Evolutionary conservation across 2,888 invertebrate species (phyloP), one percentile per base, ranked within the genome.

Genomic region (Lagria hirta): DNA sequence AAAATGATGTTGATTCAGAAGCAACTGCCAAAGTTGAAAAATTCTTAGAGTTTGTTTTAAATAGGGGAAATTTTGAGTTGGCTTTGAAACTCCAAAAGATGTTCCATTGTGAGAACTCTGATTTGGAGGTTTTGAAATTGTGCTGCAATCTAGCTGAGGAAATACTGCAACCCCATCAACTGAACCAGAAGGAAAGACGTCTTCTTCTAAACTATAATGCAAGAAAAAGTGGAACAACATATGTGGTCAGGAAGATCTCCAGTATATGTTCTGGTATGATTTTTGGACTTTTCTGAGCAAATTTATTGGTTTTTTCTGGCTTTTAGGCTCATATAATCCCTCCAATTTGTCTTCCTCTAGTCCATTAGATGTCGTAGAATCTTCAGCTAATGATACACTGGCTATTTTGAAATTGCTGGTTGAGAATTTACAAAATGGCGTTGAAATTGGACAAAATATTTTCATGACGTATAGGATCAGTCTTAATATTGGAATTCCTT

Each of bases 61-160:
- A 81, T 51, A 61, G 73, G 36, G 79, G 77, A 34, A 71, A 80
- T 54, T 64, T 84, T 36, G 77, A 77, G 22, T 77, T 80, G 44
- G 83, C 82, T 1, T 74, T 83, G 32, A 73, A 81, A 43, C 64
- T 85, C 33, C 75, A 78, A 1, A 61, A 73, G 29, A 68, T 81
- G 57, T 81, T 79, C 45, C 66, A 70, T 10, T 68, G 69, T 27
- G 69, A 70, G 2, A 72, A 68, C 48, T 60, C 65, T 1, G 79
- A 81, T 18, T 72, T 83, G 20, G 77, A 81, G 58, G 75, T 82
- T 22, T 61, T 84, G 27, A 74, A 81, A 62, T 73, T 83, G 1
- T 83, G 82, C 50, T 70, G 81, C 51, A 77, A 75, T 58, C 63
- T 85, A 35, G 84, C 83, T 0, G 84, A 85, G 64, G 81, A 81